Percentiles rank a stretch among this genome's conserved stretches.
phyloP scores from a whole-genome alignment of 2,797 vertebrate genomes.

The Phataginus tetradactyla region DNA sequence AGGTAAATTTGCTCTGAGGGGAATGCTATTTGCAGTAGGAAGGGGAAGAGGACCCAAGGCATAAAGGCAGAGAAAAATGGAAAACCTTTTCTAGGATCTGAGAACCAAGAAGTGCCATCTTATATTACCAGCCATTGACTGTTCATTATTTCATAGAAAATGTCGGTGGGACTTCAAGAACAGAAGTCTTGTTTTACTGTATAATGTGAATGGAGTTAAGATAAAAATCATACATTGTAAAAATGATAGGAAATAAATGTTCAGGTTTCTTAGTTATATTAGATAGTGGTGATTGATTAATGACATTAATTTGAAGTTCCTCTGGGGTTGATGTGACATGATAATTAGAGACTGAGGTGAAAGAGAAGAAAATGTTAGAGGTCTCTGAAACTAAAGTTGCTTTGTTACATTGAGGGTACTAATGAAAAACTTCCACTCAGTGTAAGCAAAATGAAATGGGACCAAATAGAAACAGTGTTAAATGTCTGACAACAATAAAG shows the following conservation, averaged over 20 bases:
- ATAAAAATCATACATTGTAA: constrained; percentile 1
- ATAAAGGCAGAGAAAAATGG: constrained; percentile 45
- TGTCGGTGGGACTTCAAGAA: background rate
- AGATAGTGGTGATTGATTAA: constrained; percentile 60
- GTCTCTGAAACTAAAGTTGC: background rate
- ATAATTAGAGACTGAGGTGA: constrained; percentile 35
- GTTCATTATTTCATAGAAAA: background rate
- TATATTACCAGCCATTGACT: background rate
- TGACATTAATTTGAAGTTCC: constrained; percentile 10
- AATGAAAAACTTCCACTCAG: background rate
- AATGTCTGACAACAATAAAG: background rate
- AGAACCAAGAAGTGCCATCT: background rate
- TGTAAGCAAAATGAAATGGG: background rate
- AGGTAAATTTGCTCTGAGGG: background rate
- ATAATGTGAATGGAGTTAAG: background rate
- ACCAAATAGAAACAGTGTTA: background rate
- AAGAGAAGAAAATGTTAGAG: constrained; percentile 46
- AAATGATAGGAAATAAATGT: constrained; percentile 40
- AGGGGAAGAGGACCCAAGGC: background rate
- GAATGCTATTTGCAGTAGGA: constrained; percentile 50
- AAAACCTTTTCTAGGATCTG: background rate
- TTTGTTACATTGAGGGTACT: background rate
- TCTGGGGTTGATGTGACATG: constrained; percentile 6
- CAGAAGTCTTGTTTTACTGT: background rate
- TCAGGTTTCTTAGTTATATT: constrained; percentile 36